Base-by-base conservation (phyloP, 2,113 vertebrate species). In the Proteles cristata region DNA sequence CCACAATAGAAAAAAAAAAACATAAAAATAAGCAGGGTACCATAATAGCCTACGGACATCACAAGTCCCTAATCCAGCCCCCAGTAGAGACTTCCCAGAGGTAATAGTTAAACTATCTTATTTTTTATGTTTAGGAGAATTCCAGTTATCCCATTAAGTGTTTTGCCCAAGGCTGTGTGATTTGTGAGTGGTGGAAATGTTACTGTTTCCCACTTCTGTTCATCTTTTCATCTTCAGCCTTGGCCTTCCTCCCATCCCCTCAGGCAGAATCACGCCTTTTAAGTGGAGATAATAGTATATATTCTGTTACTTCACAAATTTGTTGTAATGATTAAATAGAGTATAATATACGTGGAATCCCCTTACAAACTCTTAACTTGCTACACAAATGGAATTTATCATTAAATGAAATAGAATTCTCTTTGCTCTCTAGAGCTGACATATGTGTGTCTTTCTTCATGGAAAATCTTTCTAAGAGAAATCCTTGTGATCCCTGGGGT, bases 381-480 rank as follows among this genome's bases (percentile, higher is more conserved):
- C 65, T 48, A 69, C n/a, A 33, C 84, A 77, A 69, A 45, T 90
- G 63, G 17, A 66, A 76, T 85, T 63, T 55, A 79, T 79, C n/a
- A 58, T 77, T 61, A 83, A 88, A 87, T 93, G 9, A 81, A 95
- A 63, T 81, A 35, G 11, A 79, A 33, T 77, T 92, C 10, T 71
- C 5, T 55, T 92, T 92, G 31, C 50, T 96, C 19, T 68, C 31
- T 80, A 63, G 35, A 83, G 35, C 39, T 84, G 48, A 16, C 53
- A 16, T 84, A 74, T 93, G 8, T 79, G 3, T 83, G 12, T 71
- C 39, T 93, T 87, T 58, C 55, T 80, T 93, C 89, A 83, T 35
- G 61, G 16, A 69, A 84, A 87, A 45, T 90, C 84, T 95, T 93
- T 88, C n/a, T 69, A 77, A 89, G 61, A 80, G 17, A 76, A 91